phyloP scores from a whole-genome alignment of 2,113 vertebrate genomes.

The Pardalotus punctatus region DNA sequence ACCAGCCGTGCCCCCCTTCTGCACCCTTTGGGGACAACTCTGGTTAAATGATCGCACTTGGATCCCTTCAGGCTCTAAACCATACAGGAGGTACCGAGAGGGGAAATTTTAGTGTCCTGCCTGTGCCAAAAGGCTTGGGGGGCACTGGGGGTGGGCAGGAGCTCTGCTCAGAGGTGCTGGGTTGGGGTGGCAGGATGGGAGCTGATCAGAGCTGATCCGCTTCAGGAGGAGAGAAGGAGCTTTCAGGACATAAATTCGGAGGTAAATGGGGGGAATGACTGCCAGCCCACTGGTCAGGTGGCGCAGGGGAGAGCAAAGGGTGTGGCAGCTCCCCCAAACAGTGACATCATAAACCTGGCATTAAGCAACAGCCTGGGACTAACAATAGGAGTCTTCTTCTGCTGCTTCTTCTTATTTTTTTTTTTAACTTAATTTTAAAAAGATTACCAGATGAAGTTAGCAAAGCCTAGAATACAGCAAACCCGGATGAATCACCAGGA shows the following conservation, averaged over 20 bases:
- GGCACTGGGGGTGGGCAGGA: rapidly evolving
- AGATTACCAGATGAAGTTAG: neutral
- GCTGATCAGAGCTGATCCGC: neutral
- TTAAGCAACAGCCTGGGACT: neutral
- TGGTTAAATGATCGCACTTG: neutral
- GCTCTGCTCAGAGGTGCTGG: neutral
- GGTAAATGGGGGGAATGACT: neutral
- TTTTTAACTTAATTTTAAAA: neutral
- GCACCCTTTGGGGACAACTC: neutral
- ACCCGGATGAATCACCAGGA: neutral
- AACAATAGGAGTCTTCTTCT: neutral
- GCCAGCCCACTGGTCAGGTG: neutral
- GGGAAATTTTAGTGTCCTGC: neutral
- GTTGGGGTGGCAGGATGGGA: neutral
- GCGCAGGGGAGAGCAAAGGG: neutral
- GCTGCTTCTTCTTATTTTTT: neutral
- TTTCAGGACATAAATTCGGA: neutral
- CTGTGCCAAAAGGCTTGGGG: neutral
- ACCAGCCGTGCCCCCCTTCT: neutral
- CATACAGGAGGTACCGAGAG: neutral
- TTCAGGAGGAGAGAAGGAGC: neutral
- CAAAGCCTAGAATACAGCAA: neutral
- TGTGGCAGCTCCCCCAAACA: neutral
- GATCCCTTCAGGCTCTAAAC: neutral
- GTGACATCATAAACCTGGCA: neutral